Evolutionary conservation across 2,797 vertebrate species (phyloP).

Genomic region (Muraenolepis orangiensis): DNA sequence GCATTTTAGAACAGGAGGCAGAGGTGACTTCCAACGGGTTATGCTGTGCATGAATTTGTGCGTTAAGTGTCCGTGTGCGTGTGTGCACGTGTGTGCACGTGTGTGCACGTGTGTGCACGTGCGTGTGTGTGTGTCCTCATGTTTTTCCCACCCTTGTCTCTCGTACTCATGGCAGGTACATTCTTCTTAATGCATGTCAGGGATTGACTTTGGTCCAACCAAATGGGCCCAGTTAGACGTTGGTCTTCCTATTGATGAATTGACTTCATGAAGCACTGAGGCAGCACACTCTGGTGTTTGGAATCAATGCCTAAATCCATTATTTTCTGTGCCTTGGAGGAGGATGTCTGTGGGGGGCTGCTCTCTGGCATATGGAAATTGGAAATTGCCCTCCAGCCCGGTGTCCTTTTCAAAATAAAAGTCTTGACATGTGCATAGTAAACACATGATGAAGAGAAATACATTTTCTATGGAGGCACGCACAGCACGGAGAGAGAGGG

Average conservation of each 20-base stretch:
- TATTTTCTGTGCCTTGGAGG: constrained; percentile 63
- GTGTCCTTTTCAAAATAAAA: constrained; percentile 45
- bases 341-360: constrained; percentile 32
- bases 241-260: constrained; percentile 68
- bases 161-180: neutral
- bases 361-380: constrained; percentile 48
- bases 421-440: constrained; percentile 13
- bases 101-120: constrained; percentile 22
- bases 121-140: constrained; percentile 2
- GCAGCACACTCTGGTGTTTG: constrained; percentile 57
- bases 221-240: constrained; percentile 61
- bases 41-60: constrained; percentile 7
- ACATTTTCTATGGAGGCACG: constrained; percentile 12
- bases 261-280: constrained; percentile 72
- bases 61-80: neutral
- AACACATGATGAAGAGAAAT: constrained; percentile 47
- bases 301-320: constrained; percentile 72
- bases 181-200: constrained; percentile 32
- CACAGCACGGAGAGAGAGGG: neutral
- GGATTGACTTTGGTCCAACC: constrained; percentile 40
- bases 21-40: constrained; percentile 29
- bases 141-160: constrained; percentile 22
- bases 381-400: constrained; percentile 54
- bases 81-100: constrained; percentile 11
- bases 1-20: constrained; percentile 36